These are phyloP conservation scores for Ramphastos sulfuratus DNA, from an alignment of 2,113 vertebrate genomes.

Conservation along the genomic window DNA sequence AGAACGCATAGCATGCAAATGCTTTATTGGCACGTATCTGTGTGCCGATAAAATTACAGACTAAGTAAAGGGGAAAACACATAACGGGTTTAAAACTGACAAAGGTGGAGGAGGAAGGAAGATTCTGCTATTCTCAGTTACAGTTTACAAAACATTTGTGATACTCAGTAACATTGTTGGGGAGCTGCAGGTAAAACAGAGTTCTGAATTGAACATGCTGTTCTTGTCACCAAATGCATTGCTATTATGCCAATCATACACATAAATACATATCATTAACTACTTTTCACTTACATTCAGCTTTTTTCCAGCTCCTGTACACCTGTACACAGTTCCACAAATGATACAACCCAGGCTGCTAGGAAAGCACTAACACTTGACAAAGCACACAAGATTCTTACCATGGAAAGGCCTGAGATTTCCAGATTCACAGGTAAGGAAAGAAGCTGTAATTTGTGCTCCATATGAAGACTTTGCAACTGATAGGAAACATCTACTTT, in stretches of 20 bases:
- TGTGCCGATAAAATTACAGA: neutral
- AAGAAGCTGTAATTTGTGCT: neutral
- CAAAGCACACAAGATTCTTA: neutral
- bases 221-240: neutral
- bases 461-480: neutral
- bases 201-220: neutral
- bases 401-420: neutral
- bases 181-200: neutral
- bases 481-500: neutral
- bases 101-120: too few relatives aligned
- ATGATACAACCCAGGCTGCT: neutral
- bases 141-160: neutral
- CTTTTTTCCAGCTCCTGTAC: neutral
- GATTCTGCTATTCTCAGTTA: neutral
- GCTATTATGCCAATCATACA: neutral
- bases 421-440: neutral
- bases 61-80: neutral
- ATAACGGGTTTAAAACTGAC: neutral
- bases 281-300: slow-evolving; percentile 9
- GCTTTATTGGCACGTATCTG: neutral
- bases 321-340: neutral
- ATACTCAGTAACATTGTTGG: neutral
- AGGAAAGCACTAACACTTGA: neutral
- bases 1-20: neutral
- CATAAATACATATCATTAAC: neutral